Base-by-base conservation (phyloP, 2,797 vertebrate species). In the Trachurus trachurus region DNA sequence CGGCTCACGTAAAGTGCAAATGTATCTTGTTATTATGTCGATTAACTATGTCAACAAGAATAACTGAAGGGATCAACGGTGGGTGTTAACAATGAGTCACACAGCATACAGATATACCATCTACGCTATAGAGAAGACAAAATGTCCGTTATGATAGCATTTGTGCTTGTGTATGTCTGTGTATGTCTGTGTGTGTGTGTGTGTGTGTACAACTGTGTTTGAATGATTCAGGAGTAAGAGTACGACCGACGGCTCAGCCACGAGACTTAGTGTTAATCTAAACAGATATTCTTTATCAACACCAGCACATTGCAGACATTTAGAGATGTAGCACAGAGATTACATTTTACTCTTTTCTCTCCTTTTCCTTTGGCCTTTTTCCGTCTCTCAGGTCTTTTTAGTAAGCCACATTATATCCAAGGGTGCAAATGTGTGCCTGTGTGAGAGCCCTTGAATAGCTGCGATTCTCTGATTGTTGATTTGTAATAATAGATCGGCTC, bases 221-320 rank as follows among this genome's bases (percentile, higher is more conserved):
- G 59, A 64, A 15, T 47, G 59, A 59, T 58, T 84, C 50, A 60
- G 58, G 7, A 29, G 45, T 75, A 44, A 72, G 54, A 79, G 49
- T 56, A 37, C 62, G 57, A 65, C 50, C 0, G 2, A 58, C 10
- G 15, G 62, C 81, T 71, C 64, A 63, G 70, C 67, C 70, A 74
- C 49, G 9, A 76, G 75, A 78, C 75, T 72, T 77, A 64, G 66
- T 60, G 71, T 75, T 87, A 81, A 83, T 83, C 85, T 83, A 60
- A 80, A 68, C 54, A 73, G 66, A 71, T 74, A 70, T 73, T 73
- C 67, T 90, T 90, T 88, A 86, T 86, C 89, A 68, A 61, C 78
- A 71, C 45, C 0, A 74, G 61, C 86, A 85, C 86, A 79, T 78
- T 88, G 81, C 83, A 82, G 74, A 78, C 39, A 37, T 77, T 82